Evolutionary conservation across 2,888 invertebrate genomes (phyloP).

Genomic region (Allophyes oxyacanthae): DNA sequence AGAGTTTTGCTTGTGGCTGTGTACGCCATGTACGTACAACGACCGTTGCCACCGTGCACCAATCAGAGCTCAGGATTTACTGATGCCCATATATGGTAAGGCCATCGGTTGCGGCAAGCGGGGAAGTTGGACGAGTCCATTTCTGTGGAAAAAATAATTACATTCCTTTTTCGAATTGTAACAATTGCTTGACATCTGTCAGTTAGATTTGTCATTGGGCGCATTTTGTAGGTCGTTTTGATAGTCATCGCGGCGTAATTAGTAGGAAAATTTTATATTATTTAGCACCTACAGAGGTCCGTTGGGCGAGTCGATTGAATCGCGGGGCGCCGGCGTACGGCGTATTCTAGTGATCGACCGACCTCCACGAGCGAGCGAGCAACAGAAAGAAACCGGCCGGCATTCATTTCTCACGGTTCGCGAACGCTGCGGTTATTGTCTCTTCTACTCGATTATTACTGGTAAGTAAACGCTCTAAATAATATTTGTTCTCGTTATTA

Average conservation of each 20-base stretch:
- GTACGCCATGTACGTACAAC: conserved; percentile 76
- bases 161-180: conserved; percentile 75
- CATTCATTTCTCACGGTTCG: conserved; percentile 83
- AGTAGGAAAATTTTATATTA: conserved; percentile 66
- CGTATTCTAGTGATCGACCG: conserved; percentile 80
- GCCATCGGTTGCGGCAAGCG: conserved; percentile 88
- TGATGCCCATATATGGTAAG: conserved; percentile 96
- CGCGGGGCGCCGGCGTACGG: conserved; percentile 77
- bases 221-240: conserved; percentile 71
- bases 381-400: conserved; percentile 82
- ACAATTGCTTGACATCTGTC: conserved; percentile 71
- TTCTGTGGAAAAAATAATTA: conserved; percentile 68
- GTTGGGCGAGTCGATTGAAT: conserved; percentile 78
- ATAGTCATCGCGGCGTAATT: conserved; percentile 61
- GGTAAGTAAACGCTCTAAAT: conserved; percentile 68
- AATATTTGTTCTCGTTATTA: conserved; percentile 11
- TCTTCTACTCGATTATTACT: conserved; percentile 61
- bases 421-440: conserved; percentile 73
- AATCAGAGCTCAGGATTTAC: conserved; percentile 91
- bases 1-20: conserved; percentile 63
- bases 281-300: conserved; percentile 75
- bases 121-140: conserved; percentile 86
- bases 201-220: conserved; percentile 59
- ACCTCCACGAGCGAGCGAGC: conserved; percentile 74
- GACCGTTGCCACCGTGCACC: conserved; percentile 88